Conservation (phyloP, 2,888 invertebrate species). For the Synanthedon andrenaeformis region DNA sequence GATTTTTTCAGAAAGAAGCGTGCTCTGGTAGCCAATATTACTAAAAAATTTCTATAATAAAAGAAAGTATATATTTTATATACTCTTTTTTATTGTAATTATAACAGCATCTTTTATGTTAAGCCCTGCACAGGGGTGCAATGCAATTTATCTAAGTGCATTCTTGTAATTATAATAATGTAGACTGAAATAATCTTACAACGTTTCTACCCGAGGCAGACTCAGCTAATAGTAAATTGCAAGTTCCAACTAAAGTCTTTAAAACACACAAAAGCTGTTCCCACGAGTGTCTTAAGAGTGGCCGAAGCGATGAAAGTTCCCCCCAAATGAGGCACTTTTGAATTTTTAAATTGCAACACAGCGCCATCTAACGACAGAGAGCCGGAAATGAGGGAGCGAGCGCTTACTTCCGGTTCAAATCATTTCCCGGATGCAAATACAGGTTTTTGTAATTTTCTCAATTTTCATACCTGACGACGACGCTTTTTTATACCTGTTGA, state of each 20-base stretch:
- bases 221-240: neutral
- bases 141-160: no score
- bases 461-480: slow-evolving; percentile 16
- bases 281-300: neutral
- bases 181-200: neutral
- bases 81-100: no score
- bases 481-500: slow-evolving; percentile 22
- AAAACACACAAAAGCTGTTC: neutral
- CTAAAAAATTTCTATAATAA: no score
- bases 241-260: neutral
- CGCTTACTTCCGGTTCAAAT: slow-evolving; percentile 27
- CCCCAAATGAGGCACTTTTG: neutral
- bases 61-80: no score
- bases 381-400: slow-evolving; percentile 25
- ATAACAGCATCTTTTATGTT: no score
- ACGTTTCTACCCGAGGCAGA: neutral
- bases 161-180: no score
- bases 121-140: no score
- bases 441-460: slow-evolving; percentile 26
- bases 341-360: slow-evolving; percentile 1
- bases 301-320: neutral
- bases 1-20: no score
- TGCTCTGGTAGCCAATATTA: no score
- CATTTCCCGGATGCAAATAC: slow-evolving; percentile 30
- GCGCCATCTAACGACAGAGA: slow-evolving; percentile 4